Evolutionary conservation across 2,113 vertebrate species (phyloP).

Genomic region (Leptobrachium ailaonicum): DNA sequence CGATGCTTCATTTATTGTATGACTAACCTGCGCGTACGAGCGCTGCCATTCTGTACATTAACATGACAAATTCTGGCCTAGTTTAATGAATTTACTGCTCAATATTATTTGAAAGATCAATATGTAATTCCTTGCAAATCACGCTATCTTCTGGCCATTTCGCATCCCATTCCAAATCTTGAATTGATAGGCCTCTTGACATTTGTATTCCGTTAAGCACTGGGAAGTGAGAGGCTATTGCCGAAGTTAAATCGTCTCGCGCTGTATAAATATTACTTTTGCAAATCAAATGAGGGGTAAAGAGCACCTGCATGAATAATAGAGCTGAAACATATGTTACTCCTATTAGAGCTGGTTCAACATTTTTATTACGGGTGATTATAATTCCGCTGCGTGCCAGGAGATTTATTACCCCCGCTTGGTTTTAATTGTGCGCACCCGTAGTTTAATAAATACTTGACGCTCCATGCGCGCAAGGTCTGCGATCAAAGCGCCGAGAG

Average conservation of each 20-base stretch:
- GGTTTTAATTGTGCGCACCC: constrained; percentile 33
- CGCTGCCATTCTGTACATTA: constrained; percentile 1
- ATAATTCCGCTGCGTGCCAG: constrained; percentile 12
- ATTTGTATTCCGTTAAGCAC: constrained; percentile 24
- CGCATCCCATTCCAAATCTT: constrained; percentile 9
- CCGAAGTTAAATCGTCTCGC: constrained; percentile 11
- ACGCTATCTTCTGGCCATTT: constrained; percentile 5
- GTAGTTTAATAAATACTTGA: constrained; percentile 13
- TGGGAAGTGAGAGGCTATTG: constrained; percentile 4
- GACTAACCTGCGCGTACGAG: too few species aligned
- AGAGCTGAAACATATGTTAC: constrained; percentile 35
- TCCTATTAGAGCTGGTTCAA: constrained; percentile 31
- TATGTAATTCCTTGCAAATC: constrained; percentile 25
- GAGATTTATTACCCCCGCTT: constrained; percentile 41
- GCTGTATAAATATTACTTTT: constrained; percentile 43
- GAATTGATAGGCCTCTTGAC: constrained; percentile 16
- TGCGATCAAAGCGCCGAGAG: neutral
- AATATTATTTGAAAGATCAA: constrained; percentile 24
- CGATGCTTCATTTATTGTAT: neutral
- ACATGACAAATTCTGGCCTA: constrained; percentile 9
- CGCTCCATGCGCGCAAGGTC: neutral
- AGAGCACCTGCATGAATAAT: constrained; percentile 45
- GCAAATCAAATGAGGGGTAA: constrained; percentile 41
- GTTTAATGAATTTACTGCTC: constrained; percentile 19
- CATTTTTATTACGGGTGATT: constrained; percentile 20